Evolutionary conservation across 2,888 invertebrate genomes (phyloP), one percentile per base, ranked within the genome.

Genomic region (Polymixis flavicincta): DNA sequence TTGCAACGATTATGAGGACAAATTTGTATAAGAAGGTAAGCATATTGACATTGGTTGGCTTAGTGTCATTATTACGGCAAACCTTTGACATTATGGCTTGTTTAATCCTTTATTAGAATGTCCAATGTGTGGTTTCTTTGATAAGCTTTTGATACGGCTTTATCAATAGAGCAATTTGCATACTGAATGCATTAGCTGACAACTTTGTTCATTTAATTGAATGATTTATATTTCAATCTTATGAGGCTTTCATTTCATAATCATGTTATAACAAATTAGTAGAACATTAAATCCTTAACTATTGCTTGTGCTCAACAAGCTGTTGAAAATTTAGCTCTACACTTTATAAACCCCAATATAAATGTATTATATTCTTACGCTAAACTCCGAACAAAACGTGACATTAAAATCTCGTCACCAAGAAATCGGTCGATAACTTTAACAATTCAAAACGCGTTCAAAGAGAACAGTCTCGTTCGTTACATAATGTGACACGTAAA

Each of bases 401-500:
- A 64, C 71, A 88, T 86, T 85, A 79, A 76, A 87, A 86, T 85
- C 76, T 76, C 72, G 72, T 82, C 82, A 75, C 61, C 64, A 76
- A 80, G 79, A 75, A 86, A 80, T 83, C 77, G 80, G 70, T 83
- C 85, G 80, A 85, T 83, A 82, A 57, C 65, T 80, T 87, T 89
- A 90, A 88, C 88, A 91, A 93, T 93, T 92, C 93, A 81, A 86
- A 89, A 85, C 91, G 90, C 93, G 92, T 90, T 82, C 88, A 85
- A 80, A 89, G 89, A 84, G 88, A 90, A 91, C 90, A 87, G 85
- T 90, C 89, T 86, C 89, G 90, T 91, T 91, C 90, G 90, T 92
- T 93, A 92, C 90, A 92, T 91, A 92, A 93, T 92, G 92, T 91
- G 92, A 93, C 93, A 94, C 93, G 93, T 93, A 93, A 93, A 93